Percentiles rank a stretch among this genome's conserved stretches.
Evolutionary conservation across 2,888 invertebrate species (phyloP).

Genomic region (Heterodera filipjevi): DNA sequence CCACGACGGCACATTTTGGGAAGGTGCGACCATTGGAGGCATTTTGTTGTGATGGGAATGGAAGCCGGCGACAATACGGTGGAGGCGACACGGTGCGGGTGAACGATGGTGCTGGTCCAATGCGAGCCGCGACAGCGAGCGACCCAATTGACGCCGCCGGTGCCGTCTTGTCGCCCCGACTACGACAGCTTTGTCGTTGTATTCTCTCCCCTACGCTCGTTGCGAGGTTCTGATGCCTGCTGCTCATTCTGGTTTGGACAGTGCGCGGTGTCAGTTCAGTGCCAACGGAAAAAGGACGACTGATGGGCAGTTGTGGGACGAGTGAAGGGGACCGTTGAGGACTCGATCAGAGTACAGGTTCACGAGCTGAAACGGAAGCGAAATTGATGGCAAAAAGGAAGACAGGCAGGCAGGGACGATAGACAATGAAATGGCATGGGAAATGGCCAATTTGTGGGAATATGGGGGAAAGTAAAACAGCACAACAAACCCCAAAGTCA

Average conservation of each 20-base stretch:
- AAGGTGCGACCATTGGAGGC: not conserved
- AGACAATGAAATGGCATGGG: too few species aligned
- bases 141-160: not conserved
- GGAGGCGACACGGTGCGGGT: not conserved
- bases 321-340: constrained; percentile 52
- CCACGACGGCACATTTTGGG: not conserved
- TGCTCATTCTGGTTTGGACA: not conserved
- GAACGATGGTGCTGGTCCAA: not conserved
- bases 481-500: too few species aligned
- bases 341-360: constrained; percentile 61
- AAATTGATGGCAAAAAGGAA: not conserved
- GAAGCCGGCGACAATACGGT: not conserved
- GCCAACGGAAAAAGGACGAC: not conserved
- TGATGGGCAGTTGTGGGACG: not conserved
- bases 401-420: too few species aligned
- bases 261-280: not conserved
- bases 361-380: constrained; percentile 47
- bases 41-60: not conserved
- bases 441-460: too few species aligned
- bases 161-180: not conserved
- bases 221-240: not conserved
- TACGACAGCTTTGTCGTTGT: not conserved
- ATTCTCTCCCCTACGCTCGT: not conserved
- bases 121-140: not conserved
- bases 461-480: too few species aligned